A percentile compares a stretch with the other conserved stretches of the same genome.
Conservation (phyloP, 2,888 invertebrate genomes). For the Tetragonula carbonaria region DNA sequence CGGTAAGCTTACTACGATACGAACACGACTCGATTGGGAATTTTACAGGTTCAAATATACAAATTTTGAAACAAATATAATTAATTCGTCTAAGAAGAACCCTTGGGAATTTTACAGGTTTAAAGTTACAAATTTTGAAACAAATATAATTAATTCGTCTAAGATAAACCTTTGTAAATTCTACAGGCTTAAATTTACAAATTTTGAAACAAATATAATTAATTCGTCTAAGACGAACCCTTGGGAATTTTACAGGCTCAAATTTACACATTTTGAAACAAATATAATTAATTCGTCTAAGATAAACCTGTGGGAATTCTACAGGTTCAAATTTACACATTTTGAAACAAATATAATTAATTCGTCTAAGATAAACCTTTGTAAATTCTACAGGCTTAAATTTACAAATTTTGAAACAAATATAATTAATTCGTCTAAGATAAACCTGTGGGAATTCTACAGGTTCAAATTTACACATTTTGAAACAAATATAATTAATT, state of each 20-base stretch:
- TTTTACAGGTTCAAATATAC: neutral
- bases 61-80: neutral
- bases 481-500: neutral
- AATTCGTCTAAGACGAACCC: too few species aligned
- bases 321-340: too few species aligned
- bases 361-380: too few species aligned
- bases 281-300: too few species aligned
- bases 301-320: too few species aligned
- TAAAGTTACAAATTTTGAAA: too few species aligned
- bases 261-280: neutral
- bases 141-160: neutral
- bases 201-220: too few species aligned
- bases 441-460: neutral
- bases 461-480: neutral
- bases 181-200: too few species aligned
- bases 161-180: too few species aligned
- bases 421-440: neutral
- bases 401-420: too few species aligned
- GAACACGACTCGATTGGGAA: neutral
- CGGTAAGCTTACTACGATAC: slow-evolving; percentile 63
- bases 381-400: neutral
- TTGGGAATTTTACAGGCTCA: neutral
- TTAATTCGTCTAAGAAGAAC: neutral
- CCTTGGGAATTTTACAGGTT: neutral
- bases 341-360: too few species aligned